Percentiles rank a stretch among this genome's conserved stretches.
phyloP scores from a whole-genome alignment of 1,140 invertebrate genomes.

The Drosophila ananassae region DNA sequence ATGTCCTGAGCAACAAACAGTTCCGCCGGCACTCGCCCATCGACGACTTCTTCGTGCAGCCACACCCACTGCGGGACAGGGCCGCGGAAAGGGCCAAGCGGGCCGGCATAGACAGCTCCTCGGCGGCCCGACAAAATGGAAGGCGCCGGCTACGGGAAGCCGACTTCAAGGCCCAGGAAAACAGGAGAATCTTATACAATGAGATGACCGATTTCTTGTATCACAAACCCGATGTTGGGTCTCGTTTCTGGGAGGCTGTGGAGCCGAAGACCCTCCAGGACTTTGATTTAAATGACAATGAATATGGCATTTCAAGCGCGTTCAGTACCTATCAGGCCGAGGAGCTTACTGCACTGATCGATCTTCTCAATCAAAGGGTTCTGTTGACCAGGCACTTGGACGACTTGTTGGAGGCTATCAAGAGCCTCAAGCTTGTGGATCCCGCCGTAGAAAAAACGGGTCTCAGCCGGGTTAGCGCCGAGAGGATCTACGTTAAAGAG shows the following conservation, averaged over 20 bases:
- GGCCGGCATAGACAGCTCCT: conserved; percentile 28
- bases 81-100: not conserved
- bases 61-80: not conserved
- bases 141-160: conserved; percentile 4
- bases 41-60: not conserved
- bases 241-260: not conserved
- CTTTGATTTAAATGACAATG: not conserved
- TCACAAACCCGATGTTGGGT: not conserved
- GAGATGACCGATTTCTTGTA: no score
- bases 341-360: not conserved
- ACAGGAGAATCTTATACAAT: not conserved
- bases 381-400: not conserved
- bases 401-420: not conserved
- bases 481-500: not conserved
- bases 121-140: conserved; percentile 23
- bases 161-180: not conserved
- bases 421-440: not conserved
- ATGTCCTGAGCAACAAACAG: not conserved
- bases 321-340: not conserved
- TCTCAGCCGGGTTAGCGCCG: no score
- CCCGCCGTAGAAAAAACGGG: no score
- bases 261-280: not conserved
- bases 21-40: not conserved
- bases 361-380: not conserved
- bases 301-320: not conserved